phyloP scores from a whole-genome alignment of 2,888 invertebrate species.

The Drosophila robusta region DNA sequence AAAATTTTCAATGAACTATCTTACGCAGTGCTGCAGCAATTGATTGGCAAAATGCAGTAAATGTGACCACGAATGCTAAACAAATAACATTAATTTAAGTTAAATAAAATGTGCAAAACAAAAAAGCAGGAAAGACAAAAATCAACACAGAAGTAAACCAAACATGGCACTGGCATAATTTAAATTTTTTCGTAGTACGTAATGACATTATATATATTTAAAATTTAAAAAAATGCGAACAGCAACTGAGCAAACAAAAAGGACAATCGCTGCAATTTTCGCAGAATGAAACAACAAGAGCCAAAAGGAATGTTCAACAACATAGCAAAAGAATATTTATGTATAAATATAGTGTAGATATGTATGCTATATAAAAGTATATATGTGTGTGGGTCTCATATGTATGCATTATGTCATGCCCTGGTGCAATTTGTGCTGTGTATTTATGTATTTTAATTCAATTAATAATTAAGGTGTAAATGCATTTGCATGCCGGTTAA shows the following conservation, averaged over 20 bases:
- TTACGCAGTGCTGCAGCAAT: neutral
- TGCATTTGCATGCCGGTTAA: slow-evolving; percentile 82
- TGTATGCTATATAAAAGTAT: neutral
- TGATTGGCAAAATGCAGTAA: slow-evolving; percentile 19
- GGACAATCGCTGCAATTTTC: slow-evolving; percentile 18
- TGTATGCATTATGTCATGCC: slow-evolving; percentile 10
- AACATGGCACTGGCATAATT: slow-evolving; percentile 20
- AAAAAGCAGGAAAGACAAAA: neutral
- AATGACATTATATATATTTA: slow-evolving; percentile 48
- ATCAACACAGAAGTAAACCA: slow-evolving; percentile 3
- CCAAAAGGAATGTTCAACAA: slow-evolving; percentile 5
- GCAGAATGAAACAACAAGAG: slow-evolving; percentile 5
- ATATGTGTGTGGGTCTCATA: neutral
- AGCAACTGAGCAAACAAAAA: slow-evolving; percentile 15
- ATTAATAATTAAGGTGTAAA: slow-evolving; percentile 83
- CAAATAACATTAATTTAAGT: slow-evolving; percentile 50
- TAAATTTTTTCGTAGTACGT: slow-evolving; percentile 12
- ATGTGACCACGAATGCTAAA: slow-evolving; percentile 44
- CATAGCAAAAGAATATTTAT: slow-evolving; percentile 8
- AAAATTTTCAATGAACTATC: too few relatives aligned
- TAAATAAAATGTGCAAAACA: slow-evolving; percentile 27
- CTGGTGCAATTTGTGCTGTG: slow-evolving; percentile 41
- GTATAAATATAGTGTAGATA: slow-evolving; percentile 8
- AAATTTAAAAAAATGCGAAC: slow-evolving; percentile 20
- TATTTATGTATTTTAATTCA: slow-evolving; percentile 75